Evolutionary conservation across 64 coral and sea anemone genomes (phyloP).

Genomic region (Montipora foliosa): DNA sequence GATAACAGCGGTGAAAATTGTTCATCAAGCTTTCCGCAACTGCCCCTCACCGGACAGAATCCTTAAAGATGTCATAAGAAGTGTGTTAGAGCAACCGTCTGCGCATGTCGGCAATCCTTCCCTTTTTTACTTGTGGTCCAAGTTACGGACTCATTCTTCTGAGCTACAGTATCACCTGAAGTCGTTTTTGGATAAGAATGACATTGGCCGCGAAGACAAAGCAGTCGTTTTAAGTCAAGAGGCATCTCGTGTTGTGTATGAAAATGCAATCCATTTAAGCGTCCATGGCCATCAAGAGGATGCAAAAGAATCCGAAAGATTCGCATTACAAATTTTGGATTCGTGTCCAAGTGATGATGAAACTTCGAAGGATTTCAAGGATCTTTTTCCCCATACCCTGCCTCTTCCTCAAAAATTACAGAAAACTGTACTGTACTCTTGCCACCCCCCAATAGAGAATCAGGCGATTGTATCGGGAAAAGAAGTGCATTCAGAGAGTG

Average conservation of each 20-base stretch:
- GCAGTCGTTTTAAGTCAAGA: not conserved
- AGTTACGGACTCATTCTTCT: no score
- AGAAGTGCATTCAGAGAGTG: not conserved
- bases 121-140: no score
- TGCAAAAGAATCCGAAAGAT: conserved; percentile 9
- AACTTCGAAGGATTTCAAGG: not conserved
- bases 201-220: not conserved
- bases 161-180: no score
- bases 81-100: no score
- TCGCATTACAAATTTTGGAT: conserved; percentile 4
- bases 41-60: no score
- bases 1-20: no score
- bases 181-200: not conserved
- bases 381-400: not conserved
- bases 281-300: conserved; percentile 6
- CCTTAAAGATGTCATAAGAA: no score
- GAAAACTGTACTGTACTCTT: conserved; percentile 3
- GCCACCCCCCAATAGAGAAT: not conserved
- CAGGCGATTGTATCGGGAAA: not conserved
- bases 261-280: conserved; percentile 23
- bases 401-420: not conserved
- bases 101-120: no score
- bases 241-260: not conserved
- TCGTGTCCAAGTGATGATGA: not conserved
- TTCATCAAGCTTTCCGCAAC: no score